These are phyloP conservation scores for Sternarchorhynchus goeldii DNA, from an alignment of 2,797 vertebrate genomes.

Conservation along the genomic window DNA sequence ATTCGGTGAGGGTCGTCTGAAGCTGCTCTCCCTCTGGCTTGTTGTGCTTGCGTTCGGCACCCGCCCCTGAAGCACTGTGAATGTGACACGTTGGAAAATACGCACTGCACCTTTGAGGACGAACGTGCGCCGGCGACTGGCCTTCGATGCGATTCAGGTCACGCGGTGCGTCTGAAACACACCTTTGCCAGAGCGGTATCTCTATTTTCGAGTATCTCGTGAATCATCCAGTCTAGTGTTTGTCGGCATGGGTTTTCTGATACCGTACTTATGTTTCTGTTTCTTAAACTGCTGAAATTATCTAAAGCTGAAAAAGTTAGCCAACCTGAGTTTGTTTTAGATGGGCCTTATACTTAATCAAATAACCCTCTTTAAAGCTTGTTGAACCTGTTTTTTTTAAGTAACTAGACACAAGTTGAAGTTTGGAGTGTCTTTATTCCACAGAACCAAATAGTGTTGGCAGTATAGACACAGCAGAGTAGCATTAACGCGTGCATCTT, in stretches of 20 bases:
- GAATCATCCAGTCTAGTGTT: not conserved
- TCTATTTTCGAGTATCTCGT: too few relatives aligned
- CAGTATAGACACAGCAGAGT: too few relatives aligned
- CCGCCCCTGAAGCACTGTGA: not conserved
- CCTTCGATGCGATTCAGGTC: not conserved
- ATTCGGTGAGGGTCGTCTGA: conserved; percentile 41
- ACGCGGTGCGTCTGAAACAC: not conserved
- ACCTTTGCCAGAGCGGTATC: too few relatives aligned
- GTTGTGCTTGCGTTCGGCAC: not conserved
- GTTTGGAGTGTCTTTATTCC: too few relatives aligned
- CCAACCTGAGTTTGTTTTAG: not conserved
- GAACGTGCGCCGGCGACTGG: not conserved
- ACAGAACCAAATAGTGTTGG: too few relatives aligned
- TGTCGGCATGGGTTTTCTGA: not conserved
- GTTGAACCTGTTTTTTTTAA: too few relatives aligned
- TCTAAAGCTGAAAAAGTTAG: not conserved
- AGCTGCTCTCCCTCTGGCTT: conserved; percentile 36
- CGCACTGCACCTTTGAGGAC: not conserved
- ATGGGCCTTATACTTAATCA: not conserved
- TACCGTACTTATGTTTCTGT: not conserved
- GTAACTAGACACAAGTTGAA: too few relatives aligned
- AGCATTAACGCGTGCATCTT: too few relatives aligned
- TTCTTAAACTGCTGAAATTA: not conserved
- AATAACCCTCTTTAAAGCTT: too few relatives aligned
- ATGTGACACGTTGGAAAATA: not conserved